Evolutionary conservation across 2,113 vertebrate species (phyloP).

Genomic region (Ammodytes marinus): DNA sequence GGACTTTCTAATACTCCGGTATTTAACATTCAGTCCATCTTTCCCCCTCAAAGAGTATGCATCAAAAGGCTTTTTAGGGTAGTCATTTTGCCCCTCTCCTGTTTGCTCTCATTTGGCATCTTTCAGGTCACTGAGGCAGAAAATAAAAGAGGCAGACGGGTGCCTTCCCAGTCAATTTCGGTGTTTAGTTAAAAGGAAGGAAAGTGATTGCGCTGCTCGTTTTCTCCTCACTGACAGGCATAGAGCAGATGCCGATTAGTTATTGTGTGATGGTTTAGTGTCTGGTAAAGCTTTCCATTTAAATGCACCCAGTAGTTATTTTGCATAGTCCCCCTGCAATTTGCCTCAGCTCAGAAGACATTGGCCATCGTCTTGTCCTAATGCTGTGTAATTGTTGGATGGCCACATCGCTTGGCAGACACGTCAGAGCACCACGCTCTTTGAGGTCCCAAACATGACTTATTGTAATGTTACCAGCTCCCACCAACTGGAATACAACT

Average conservation of each 20-base stretch:
- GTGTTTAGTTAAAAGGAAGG: slow-evolving; percentile 89
- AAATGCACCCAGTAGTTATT: slow-evolving; percentile 88
- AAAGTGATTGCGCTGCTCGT: slow-evolving; percentile 78
- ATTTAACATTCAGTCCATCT: slow-evolving; percentile 59
- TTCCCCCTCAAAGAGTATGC: slow-evolving; percentile 55
- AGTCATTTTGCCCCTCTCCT: slow-evolving; percentile 69
- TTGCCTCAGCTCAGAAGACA: slow-evolving; percentile 84
- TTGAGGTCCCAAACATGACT: slow-evolving; percentile 54
- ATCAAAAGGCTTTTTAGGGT: slow-evolving; percentile 77
- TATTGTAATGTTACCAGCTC: slow-evolving; percentile 59
- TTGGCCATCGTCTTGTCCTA: slow-evolving; percentile 79
- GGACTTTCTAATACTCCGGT: slow-evolving; percentile 7
- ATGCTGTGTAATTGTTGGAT: slow-evolving; percentile 85
- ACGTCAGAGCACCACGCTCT: slow-evolving; percentile 43
- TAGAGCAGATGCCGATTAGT: slow-evolving; percentile 83
- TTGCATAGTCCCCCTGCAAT: slow-evolving; percentile 88
- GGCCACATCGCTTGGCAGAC: slow-evolving; percentile 63
- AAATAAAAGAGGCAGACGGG: slow-evolving; percentile 77
- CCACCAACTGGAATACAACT: slow-evolving; percentile 51
- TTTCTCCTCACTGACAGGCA: slow-evolving; percentile 76
- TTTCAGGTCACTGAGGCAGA: slow-evolving; percentile 81
- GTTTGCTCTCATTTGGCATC: slow-evolving; percentile 78
- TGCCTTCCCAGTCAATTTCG: slow-evolving; percentile 77
- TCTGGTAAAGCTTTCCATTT: slow-evolving; percentile 91
- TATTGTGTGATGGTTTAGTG: slow-evolving; percentile 86